Conservation (phyloP, 1,140 invertebrate species). For the Octopus bimaculoides region DNA sequence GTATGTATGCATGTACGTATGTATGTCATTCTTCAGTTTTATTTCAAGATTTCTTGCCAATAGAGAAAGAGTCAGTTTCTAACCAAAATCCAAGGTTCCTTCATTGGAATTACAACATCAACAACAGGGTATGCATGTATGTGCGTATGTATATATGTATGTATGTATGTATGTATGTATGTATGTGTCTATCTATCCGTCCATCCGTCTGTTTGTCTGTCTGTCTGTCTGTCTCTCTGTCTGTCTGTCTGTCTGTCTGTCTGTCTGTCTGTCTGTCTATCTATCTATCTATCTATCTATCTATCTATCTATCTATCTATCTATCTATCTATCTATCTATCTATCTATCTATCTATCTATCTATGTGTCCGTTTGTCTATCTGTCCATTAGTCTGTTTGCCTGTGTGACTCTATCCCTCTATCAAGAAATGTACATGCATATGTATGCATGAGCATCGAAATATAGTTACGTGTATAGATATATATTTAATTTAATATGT, state of each 20-base stretch:
- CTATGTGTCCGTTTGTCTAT: neutral
- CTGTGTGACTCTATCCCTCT: too few relatives aligned
- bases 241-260: slow-evolving; percentile 16
- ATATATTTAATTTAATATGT: too few relatives aligned
- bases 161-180: slow-evolving; percentile 12
- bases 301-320: neutral
- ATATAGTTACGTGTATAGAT: too few relatives aligned
- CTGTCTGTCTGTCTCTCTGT: slow-evolving; percentile 20
- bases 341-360: neutral
- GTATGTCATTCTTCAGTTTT: neutral
- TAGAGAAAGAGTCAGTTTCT: neutral
- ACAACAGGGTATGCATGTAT: neutral
- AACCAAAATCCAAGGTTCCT: slow-evolving; percentile 1
- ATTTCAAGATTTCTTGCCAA: neutral
- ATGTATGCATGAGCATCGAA: too few relatives aligned
- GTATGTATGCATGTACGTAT: too few relatives aligned
- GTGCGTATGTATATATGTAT: slow-evolving; percentile 16
- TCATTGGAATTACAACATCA: neutral
- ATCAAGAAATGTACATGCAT: too few relatives aligned
- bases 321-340: neutral
- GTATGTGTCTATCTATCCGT: slow-evolving; percentile 14
- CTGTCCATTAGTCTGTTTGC: too few relatives aligned
- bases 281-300: neutral
- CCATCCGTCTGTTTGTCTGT: slow-evolving; percentile 10
- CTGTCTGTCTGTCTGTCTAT: neutral